Conservation (phyloP, 1,140 invertebrate genomes). For the Zaprionus camerounensis region DNA sequence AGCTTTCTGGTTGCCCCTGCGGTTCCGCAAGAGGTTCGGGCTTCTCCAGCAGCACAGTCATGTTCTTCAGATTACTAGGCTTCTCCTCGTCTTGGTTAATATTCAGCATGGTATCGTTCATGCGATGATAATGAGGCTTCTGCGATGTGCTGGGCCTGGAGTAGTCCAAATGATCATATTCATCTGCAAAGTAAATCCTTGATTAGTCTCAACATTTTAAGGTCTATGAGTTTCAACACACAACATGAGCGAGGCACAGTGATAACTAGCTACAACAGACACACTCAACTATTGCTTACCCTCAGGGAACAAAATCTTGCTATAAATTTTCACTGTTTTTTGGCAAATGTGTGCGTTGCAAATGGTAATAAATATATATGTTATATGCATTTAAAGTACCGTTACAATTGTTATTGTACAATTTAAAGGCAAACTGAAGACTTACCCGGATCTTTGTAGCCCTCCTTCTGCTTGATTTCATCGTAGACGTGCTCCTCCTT, state of each 20-base stretch:
- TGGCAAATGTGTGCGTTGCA: constrained; percentile 55
- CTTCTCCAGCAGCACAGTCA: constrained; percentile 68
- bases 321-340: constrained; percentile 79
- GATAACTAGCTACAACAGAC: constrained; percentile 41
- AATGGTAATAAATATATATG: constrained; percentile 50
- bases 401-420: not conserved
- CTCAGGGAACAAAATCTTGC: constrained; percentile 78
- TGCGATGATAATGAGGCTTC: constrained; percentile 93
- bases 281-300: constrained; percentile 64
- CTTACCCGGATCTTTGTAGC: constrained; percentile 85
- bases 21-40: constrained; percentile 53
- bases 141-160: constrained; percentile 91
- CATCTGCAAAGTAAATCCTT: constrained; percentile 72
- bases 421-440: not conserved
- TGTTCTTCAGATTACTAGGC: constrained; percentile 79
- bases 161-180: constrained; percentile 95
- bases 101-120: constrained; percentile 80
- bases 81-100: constrained; percentile 80
- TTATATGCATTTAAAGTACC: not conserved
- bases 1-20: constrained; percentile 71
- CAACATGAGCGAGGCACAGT: constrained; percentile 39
- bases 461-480: constrained; percentile 94
- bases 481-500: constrained; percentile 94
- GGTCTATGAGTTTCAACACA: constrained; percentile 13
- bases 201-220: not conserved